phyloP scores from a whole-genome alignment of 2,797 vertebrate genomes.

The Pyrocephalus nanus region DNA sequence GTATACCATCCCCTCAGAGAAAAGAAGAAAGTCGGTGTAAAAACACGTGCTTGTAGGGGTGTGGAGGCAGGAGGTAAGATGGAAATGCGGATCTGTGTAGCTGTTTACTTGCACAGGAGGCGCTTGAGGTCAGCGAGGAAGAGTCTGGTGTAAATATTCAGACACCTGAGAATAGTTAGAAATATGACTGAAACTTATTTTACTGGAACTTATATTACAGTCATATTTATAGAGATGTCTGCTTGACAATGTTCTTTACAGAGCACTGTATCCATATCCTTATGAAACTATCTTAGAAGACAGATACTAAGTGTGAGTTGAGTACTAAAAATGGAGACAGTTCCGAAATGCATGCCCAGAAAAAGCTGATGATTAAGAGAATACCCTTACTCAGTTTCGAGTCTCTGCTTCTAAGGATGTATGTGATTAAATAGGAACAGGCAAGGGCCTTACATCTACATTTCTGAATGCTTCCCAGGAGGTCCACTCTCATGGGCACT shows the following conservation, averaged over 20 bases:
- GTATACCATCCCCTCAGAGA: conserved; percentile 24
- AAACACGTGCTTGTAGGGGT: conserved; percentile 42
- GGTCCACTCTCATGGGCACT: conserved; percentile 42
- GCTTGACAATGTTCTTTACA: neutral
- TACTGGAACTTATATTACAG: neutral
- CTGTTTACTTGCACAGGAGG: neutral
- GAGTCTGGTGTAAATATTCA: neutral
- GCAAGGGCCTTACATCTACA: neutral
- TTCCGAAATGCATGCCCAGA: neutral
- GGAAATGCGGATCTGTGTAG: conserved; percentile 3
- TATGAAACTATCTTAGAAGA: neutral
- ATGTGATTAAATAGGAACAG: neutral
- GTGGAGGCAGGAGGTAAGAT: conserved; percentile 38
- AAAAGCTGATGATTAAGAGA: neutral
- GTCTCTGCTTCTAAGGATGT: neutral
- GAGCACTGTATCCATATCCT: neutral
- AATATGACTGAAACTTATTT: neutral
- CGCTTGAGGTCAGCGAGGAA: neutral
- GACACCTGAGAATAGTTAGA: neutral
- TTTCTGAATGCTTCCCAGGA: conserved; percentile 64
- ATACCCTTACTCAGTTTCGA: neutral
- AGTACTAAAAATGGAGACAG: neutral
- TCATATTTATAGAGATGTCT: neutral
- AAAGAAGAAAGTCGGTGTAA: conserved; percentile 51
- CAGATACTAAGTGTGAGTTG: neutral